Evolutionary conservation across 2,888 invertebrate species (phyloP).

Genomic region (Noctua fimbriata): DNA sequence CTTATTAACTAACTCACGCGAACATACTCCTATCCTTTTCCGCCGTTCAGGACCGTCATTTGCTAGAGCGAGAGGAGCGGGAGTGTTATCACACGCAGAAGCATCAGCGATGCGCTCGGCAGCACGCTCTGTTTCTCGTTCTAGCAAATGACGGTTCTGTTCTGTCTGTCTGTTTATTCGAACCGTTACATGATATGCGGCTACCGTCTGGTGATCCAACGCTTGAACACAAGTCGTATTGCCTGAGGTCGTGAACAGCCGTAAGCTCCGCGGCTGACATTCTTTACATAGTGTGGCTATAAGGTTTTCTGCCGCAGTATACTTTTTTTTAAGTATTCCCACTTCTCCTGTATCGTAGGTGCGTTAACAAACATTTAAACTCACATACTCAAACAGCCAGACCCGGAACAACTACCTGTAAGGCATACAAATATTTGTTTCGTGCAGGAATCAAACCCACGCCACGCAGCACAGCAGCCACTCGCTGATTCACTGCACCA

Average conservation of each 20-base stretch:
- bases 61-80: no score
- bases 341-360: background rate
- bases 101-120: no score
- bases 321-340: background rate
- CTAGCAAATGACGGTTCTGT: no score
- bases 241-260: background rate
- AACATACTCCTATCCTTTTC: no score
- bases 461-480: background rate
- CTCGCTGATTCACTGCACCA: background rate
- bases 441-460: background rate
- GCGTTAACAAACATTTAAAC: background rate
- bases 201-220: background rate
- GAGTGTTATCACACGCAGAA: no score
- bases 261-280: background rate
- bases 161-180: no score
- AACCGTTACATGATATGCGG: background rate
- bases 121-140: no score
- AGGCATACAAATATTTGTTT: background rate
- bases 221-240: background rate
- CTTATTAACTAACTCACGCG: background rate
- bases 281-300: background rate
- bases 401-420: background rate
- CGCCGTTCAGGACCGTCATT: no score
- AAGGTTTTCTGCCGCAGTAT: background rate
- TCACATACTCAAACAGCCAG: background rate